Evolutionary conservation across 1,140 invertebrate species (phyloP).

Genomic region (Octopus bimaculoides): DNA sequence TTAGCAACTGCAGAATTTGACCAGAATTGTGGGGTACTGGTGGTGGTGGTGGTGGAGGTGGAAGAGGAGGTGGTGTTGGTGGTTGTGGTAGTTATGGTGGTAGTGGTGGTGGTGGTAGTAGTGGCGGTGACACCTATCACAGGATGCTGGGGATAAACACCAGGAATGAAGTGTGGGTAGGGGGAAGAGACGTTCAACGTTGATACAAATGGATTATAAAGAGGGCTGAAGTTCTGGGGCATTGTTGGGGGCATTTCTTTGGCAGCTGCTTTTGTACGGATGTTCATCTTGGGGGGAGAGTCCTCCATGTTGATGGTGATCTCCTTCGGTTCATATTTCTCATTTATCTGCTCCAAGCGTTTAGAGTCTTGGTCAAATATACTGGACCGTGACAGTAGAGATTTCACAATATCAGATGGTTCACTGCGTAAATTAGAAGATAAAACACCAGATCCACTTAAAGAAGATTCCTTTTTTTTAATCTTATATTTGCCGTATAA

Average conservation of each 20-base stretch:
- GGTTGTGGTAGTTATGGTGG: too few species aligned
- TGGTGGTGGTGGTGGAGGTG: neutral
- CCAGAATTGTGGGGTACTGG: neutral
- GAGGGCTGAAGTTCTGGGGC: conserved; percentile 9
- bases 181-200: neutral
- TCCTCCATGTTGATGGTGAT: conserved; percentile 18
- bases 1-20: neutral
- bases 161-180: neutral
- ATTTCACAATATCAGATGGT: conserved; percentile 91
- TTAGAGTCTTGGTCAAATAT: conserved; percentile 96
- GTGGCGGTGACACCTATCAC: conserved; percentile 11
- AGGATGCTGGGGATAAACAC: conserved; percentile 2
- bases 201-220: conserved; percentile 1
- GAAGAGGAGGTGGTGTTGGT: too few species aligned
- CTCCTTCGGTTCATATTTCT: conserved; percentile 78
- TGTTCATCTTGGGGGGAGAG: conserved; percentile 24
- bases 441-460: conserved; percentile 29
- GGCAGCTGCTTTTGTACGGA: conserved; percentile 54
- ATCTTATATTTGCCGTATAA: conserved; percentile 60
- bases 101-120: neutral
- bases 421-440: conserved; percentile 64
- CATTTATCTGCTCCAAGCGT: conserved; percentile 80
- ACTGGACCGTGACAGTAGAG: conserved; percentile 80
- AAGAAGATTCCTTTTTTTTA: conserved; percentile 44
- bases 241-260: conserved; percentile 49